Evolutionary conservation across 1,140 invertebrate genomes (phyloP).

Genomic region (Nebria ingens): DNA sequence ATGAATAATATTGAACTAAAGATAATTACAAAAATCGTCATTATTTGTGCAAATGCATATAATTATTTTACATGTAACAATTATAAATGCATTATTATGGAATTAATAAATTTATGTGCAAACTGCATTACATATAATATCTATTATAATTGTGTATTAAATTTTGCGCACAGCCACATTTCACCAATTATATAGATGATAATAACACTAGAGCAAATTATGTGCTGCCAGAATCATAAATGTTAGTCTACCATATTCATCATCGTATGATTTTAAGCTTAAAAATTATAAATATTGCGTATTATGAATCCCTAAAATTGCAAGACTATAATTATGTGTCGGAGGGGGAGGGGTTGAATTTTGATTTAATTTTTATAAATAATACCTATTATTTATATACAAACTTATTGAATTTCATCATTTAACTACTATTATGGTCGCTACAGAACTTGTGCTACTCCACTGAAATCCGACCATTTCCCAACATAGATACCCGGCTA

Average conservation of each 20-base stretch:
- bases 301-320: neutral
- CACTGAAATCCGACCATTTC: too few species aligned
- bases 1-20: too few species aligned
- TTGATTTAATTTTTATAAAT: too few species aligned
- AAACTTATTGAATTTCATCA: too few species aligned
- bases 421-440: too few species aligned
- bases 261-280: neutral
- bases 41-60: too few species aligned
- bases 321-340: neutral
- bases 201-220: conserved; percentile 1
- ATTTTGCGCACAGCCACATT: conserved; percentile 5
- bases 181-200: neutral
- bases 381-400: too few species aligned
- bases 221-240: neutral
- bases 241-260: neutral
- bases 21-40: too few species aligned
- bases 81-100: conserved; percentile 3
- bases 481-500: too few species aligned
- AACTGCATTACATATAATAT: neutral
- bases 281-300: neutral
- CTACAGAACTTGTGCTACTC: too few species aligned
- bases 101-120: conserved; percentile 4
- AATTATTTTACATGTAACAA: conserved; percentile 3
- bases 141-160: neutral
- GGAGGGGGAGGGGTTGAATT: neutral